Percentiles rank a stretch among this genome's conserved stretches.
Conservation (phyloP, 2,113 vertebrate genomes). For the Lagopus leucura region DNA sequence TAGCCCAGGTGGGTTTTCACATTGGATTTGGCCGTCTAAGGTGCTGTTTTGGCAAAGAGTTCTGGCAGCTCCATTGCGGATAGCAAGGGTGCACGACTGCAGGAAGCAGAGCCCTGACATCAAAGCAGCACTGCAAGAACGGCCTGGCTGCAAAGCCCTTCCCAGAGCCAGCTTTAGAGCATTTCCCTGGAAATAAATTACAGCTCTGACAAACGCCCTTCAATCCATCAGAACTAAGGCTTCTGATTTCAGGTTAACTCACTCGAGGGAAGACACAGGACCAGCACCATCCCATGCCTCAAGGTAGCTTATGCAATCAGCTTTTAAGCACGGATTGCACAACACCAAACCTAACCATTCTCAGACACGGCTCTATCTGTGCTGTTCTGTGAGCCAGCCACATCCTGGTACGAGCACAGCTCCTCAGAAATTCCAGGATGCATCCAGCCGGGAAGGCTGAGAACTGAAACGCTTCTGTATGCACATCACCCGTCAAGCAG, state of each 20-base stretch:
- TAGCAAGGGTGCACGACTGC: not conserved
- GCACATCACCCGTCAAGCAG: not conserved
- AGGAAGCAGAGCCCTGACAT: conserved; percentile 2
- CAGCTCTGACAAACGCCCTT: not conserved
- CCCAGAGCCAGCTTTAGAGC: not conserved
- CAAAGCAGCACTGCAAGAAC: not conserved
- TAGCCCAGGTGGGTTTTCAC: not conserved
- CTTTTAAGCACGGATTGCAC: not conserved
- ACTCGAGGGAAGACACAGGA: not conserved
- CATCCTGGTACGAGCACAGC: not conserved
- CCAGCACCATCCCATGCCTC: not conserved
- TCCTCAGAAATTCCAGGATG: not conserved
- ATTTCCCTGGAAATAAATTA: not conserved
- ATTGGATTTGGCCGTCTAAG: not conserved
- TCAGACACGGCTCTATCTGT: not conserved
- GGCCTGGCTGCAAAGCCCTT: conserved; percentile 14
- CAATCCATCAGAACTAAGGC: not conserved
- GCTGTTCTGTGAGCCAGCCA: not conserved
- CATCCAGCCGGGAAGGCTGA: not conserved
- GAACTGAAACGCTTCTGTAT: not conserved
- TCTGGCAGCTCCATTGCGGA: conserved; percentile 5
- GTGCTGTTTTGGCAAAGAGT: not conserved
- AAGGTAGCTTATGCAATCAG: not conserved
- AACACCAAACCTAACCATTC: not conserved
- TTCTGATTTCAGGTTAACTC: not conserved